Base-by-base conservation (phyloP, 2,113 vertebrate genomes). In the Pterocles gutturalis region DNA sequence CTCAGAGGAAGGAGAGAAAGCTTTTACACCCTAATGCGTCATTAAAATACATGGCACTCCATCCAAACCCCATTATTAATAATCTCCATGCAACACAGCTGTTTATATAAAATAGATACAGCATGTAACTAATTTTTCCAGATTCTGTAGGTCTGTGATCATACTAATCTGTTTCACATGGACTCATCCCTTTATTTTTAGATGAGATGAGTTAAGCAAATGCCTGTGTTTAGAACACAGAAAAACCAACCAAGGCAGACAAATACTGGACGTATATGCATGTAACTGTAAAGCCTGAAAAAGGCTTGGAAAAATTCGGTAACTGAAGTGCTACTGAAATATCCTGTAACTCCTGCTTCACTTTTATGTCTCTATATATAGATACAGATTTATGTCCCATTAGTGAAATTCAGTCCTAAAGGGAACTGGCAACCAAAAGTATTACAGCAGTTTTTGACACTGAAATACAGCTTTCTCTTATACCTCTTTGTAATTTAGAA, bases 391-490 rank as follows among this genome's bases (percentile, higher is more conserved):
- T 64, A 91, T 24, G 85, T 38, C 18, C 71, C 77, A 83, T 45
- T 69, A 91, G 83, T 87, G 62, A 92, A 91, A 96, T 64, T 87
- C 66, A 93, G 54, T 85, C 62, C 41, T 66, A 64, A 95, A 62
- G 33, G 64, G 70, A 95, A 29, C 58, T 96, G 81, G 70, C 41
- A 94, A 87, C 9, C 64, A 90, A 75, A 93, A 97, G 29, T 4
- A 84, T 75, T 78, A 41, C 25, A 83, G 64, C 60, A 60, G 13
- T 88, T 97, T 95, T 87, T 72, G 21, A 70, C 67, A 94, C 91
- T 94, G 95, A 95, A 69, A 79, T 62, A 73, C 21, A 46, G 54
- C 7, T 19, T 64, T 72, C 55, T 87, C 57, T 55, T 38, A 29
- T 25, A 55, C 8, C 41, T 84, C 57, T 28, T 20, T 89, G 10